Conservation (phyloP, 2,113 vertebrate species). For the Alectura lathami region DNA sequence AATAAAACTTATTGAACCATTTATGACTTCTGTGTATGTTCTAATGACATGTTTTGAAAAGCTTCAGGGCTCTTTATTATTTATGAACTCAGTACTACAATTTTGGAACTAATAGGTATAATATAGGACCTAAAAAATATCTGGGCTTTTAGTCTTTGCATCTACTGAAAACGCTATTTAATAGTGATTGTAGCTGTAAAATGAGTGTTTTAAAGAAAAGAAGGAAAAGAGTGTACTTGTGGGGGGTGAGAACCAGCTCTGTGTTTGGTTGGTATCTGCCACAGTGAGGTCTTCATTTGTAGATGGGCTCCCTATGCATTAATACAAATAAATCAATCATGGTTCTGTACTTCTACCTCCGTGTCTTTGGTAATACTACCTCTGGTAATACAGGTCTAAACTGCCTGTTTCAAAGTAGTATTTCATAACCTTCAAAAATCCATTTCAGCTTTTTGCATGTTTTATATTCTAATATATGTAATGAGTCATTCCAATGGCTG, state of each 20-base stretch:
- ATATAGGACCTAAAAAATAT: not conserved
- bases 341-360: not conserved
- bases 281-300: not conserved
- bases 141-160: not conserved
- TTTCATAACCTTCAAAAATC: slow-evolving; percentile 8
- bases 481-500: not conserved
- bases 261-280: not conserved
- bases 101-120: not conserved
- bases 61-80: not conserved
- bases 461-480: not conserved
- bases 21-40: not conserved
- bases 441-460: not conserved
- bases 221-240: not conserved
- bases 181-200: not conserved
- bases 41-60: not conserved
- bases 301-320: not conserved
- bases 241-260: not conserved
- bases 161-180: not conserved
- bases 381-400: not conserved
- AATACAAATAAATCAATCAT: not conserved
- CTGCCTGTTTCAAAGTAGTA: not conserved
- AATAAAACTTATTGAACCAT: not conserved
- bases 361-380: too few species aligned
- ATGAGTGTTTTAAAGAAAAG: not conserved
- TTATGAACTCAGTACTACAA: not conserved